phyloP scores from a whole-genome alignment of 2,113 vertebrate species.

The Siniperca knerii region DNA sequence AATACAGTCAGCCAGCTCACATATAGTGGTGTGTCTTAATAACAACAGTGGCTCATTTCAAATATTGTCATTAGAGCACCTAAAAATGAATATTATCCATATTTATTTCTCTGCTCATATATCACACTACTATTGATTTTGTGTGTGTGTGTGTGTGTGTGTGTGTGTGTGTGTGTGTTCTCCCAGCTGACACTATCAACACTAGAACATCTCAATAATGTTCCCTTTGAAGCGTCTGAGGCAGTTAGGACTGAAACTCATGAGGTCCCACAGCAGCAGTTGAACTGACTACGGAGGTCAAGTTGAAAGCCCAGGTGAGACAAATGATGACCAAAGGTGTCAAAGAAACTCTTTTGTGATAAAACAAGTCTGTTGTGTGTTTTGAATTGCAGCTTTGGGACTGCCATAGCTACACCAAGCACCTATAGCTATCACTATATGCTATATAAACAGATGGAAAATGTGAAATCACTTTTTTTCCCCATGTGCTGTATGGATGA shows the following conservation, averaged over 20 bases:
- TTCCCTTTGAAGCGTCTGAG: conserved; percentile 44
- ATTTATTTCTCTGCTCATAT: not conserved
- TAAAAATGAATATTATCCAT: not conserved
- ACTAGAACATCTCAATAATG: not conserved
- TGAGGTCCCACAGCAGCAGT: conserved; percentile 40
- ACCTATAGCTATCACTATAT: not conserved
- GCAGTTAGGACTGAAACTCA: conserved; percentile 22
- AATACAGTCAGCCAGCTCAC: not conserved
- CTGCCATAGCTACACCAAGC: rapidly evolving
- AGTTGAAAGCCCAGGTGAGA: conserved; percentile 50
- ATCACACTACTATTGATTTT: not conserved
- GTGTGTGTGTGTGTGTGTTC: not conserved
- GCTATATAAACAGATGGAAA: not conserved
- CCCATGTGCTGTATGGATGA: not conserved
- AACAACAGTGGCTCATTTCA: not conserved
- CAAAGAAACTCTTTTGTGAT: conserved; percentile 10
- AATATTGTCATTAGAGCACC: not conserved
- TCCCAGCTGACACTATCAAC: not conserved
- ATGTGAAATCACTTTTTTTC: not conserved
- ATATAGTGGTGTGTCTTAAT: not conserved
- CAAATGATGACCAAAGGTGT: conserved; percentile 13
- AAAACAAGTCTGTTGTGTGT: not conserved
- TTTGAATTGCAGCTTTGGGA: not conserved
- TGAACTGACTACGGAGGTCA: conserved; percentile 45
- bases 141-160: not conserved